Evolutionary conservation across 1,140 invertebrate genomes (phyloP).

Genomic region (Pogonognathellus flavescens): DNA sequence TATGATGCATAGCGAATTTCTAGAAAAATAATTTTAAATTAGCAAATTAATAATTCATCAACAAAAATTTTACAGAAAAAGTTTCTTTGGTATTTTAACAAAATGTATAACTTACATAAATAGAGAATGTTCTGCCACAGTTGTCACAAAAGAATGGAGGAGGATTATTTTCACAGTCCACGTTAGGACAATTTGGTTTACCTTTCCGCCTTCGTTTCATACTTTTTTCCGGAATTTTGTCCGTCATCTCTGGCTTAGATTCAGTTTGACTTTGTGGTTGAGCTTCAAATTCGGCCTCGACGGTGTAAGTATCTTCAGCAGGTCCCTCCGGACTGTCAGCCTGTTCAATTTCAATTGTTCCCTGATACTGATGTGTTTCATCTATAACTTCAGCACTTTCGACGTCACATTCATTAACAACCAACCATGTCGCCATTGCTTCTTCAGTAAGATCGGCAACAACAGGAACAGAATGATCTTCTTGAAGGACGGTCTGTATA

Average conservation of each 20-base stretch:
- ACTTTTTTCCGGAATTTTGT: not conserved
- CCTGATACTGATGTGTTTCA: too few species aligned
- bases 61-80: not conserved
- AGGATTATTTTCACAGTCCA: slow-evolving; percentile 15
- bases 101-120: not conserved
- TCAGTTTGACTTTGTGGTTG: not conserved
- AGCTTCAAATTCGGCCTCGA: not conserved
- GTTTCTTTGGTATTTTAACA: not conserved
- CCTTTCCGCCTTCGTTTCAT: not conserved
- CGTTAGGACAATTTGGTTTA: not conserved
- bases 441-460: too few species aligned
- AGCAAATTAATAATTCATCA: not conserved
- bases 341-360: too few species aligned
- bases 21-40: not conserved
- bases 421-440: too few species aligned
- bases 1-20: slow-evolving; percentile 13
- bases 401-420: too few species aligned
- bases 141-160: slow-evolving; percentile 51
- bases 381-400: too few species aligned
- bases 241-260: too few species aligned
- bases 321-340: not conserved
- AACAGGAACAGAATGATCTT: too few species aligned
- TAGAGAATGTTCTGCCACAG: slow-evolving; percentile 52
- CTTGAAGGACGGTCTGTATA: too few species aligned
- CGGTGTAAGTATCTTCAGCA: not conserved